Evolutionary conservation across 2,797 vertebrate species (phyloP).

Genomic region (Coilia nasus): DNA sequence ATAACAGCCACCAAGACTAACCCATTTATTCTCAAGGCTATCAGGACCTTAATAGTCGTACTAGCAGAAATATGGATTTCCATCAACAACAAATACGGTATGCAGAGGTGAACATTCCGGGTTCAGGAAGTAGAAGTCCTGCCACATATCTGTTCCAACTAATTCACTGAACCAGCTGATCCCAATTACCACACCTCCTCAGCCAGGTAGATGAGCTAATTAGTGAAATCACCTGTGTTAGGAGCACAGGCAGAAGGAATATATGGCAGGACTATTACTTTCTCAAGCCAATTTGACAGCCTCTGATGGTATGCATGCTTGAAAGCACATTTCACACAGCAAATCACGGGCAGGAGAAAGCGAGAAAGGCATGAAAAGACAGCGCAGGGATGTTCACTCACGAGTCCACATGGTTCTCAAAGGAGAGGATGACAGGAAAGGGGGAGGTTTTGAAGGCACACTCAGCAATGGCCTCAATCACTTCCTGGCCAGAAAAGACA

Average conservation of each 20-base stretch:
- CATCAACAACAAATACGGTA: constrained; percentile 14
- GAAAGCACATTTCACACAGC: constrained; percentile 48
- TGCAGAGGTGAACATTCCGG: constrained; percentile 25
- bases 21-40: neutral
- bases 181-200: too few relatives aligned
- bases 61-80: constrained; percentile 28
- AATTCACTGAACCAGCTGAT: too few relatives aligned
- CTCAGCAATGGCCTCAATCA: constrained; percentile 88
- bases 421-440: constrained; percentile 88
- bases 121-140: too few relatives aligned
- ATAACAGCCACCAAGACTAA: neutral
- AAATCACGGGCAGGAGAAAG: constrained; percentile 34
- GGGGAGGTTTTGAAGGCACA: constrained; percentile 97
- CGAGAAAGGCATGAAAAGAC: constrained; percentile 28
- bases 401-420: constrained; percentile 95
- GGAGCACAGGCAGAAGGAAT: too few relatives aligned
- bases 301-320: too few relatives aligned
- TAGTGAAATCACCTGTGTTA: too few relatives aligned
- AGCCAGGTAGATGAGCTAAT: too few relatives aligned
- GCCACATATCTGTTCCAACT: too few relatives aligned
- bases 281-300: too few relatives aligned
- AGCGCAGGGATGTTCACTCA: constrained; percentile 75
- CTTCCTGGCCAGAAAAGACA: constrained; percentile 66
- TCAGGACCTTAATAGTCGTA: neutral
- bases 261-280: too few relatives aligned